phyloP scores from a whole-genome alignment of 2,113 vertebrate genomes.

The Pseudolaguvia tuberculata region DNA sequence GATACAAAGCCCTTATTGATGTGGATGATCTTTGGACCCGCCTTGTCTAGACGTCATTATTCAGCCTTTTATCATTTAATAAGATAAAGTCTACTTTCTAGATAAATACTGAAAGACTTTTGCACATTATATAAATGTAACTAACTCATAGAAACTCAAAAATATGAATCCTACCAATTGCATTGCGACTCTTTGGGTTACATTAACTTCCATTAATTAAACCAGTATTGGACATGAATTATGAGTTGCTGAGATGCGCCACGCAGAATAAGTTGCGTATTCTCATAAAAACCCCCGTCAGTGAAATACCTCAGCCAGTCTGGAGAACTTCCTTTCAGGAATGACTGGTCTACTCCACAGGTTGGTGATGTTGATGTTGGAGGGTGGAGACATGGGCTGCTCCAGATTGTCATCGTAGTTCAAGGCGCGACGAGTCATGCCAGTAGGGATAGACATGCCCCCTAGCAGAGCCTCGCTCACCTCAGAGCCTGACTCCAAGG shows the following conservation, averaged over 20 bases:
- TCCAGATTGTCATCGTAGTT: conserved; percentile 96
- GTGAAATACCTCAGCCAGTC: conserved; percentile 77
- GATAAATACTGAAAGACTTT: no score
- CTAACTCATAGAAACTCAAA: no score
- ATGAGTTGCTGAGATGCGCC: neutral
- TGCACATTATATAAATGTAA: no score
- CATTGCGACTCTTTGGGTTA: no score
- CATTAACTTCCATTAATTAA: neutral
- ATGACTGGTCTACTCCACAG: conserved; percentile 88
- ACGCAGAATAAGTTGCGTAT: no score
- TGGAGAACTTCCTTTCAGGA: conserved; percentile 85
- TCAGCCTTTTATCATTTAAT: no score
- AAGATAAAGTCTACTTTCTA: no score
- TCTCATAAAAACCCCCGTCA: no score
- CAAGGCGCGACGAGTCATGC: conserved; percentile 86
- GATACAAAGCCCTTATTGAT: no score
- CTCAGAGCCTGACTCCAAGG: conserved; percentile 62
- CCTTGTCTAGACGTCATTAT: no score
- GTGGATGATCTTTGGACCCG: no score
- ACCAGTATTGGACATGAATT: neutral
- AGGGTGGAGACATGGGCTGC: conserved; percentile 87
- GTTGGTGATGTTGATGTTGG: conserved; percentile 82
- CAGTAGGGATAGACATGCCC: conserved; percentile 85
- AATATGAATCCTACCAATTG: no score
- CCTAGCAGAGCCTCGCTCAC: conserved; percentile 66